Base-by-base conservation (phyloP, 2,113 vertebrate species). In the Urocitellus parryii region DNA sequence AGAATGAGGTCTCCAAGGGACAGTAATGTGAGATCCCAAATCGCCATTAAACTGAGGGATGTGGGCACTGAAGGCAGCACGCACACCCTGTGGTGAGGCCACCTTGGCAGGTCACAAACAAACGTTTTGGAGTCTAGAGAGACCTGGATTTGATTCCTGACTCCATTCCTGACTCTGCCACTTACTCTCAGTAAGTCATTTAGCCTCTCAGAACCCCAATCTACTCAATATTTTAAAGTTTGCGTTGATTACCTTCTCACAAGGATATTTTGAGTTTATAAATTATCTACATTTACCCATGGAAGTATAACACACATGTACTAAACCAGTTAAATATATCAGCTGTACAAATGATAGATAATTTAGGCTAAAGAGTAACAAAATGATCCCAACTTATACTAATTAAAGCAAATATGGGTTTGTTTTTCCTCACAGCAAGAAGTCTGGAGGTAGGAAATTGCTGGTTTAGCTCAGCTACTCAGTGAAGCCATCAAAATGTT, bases 361-460 rank as follows among this genome's bases (percentile, higher is more conserved):
- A 73, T 89, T 86, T 80, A 56, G 88, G 34, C 74, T 81, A 58
- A 94, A 58, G 56, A 65, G 29, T 70, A 58, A 88, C 70, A 42
- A 3, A 29, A 95, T 29, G 25, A 68, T 58, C 8, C 22, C 6
- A 76, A 51, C 37, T 56, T 61, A 93, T 4, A 83, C 13, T 65
- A 87, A 84, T 77, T 72, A 24, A 91, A 95, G 78, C 63, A 95
- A 65, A 5, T 14, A 32, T 42, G 24, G 12, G 7, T 79, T 90
- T 83, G 10, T 56, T 92, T 80, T 87, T 84, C 81, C 56, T 74
- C 29, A 27, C 4, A 32, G 24, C 51, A 95, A 88, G 82, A 74
- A 67, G 10, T n/a, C 39, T 68, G 6, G 37, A 90, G 63, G 25
- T 42, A 48, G 27, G 20, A 61, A 68, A 34, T 73, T 48, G 39